Conservation (phyloP, 2,797 vertebrate species). For the Moxostoma hubbsi region DNA sequence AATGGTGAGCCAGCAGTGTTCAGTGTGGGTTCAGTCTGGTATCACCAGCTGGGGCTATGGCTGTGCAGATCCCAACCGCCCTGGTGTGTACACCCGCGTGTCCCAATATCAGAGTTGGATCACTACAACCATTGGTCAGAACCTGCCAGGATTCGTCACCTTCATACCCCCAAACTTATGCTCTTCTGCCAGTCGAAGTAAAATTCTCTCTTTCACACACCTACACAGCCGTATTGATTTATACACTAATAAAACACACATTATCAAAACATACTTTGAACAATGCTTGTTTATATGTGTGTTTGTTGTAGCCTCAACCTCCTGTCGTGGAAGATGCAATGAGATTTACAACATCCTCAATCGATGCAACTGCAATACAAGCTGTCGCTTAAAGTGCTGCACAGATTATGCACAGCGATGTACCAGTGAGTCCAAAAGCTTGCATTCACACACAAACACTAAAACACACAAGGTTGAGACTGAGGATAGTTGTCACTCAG, state of each 20-base stretch:
- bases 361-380: slow-evolving; percentile 26
- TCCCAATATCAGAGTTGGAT: slow-evolving; percentile 69
- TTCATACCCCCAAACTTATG: neutral
- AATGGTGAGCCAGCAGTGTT: slow-evolving; percentile 38
- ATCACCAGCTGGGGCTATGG: slow-evolving; percentile 74
- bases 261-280: neutral
- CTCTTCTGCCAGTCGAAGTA: slow-evolving; percentile 31
- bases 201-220: neutral
- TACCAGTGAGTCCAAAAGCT: slow-evolving; percentile 3
- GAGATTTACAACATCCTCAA: neutral
- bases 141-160: slow-evolving; percentile 42
- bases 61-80: slow-evolving; percentile 66
- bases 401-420: slow-evolving; percentile 9
- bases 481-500: too few species aligned
- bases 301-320: slow-evolving; percentile 1
- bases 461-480: too few species aligned
- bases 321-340: slow-evolving; percentile 23
- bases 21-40: slow-evolving; percentile 68
- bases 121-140: neutral
- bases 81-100: slow-evolving; percentile 71
- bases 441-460: neutral
- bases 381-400: slow-evolving; percentile 17
- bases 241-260: neutral
- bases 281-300: slow-evolving; percentile 77
- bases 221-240: neutral